Evolutionary conservation across 2,113 vertebrate species (phyloP).

Genomic region (Dipodomys merriami): DNA sequence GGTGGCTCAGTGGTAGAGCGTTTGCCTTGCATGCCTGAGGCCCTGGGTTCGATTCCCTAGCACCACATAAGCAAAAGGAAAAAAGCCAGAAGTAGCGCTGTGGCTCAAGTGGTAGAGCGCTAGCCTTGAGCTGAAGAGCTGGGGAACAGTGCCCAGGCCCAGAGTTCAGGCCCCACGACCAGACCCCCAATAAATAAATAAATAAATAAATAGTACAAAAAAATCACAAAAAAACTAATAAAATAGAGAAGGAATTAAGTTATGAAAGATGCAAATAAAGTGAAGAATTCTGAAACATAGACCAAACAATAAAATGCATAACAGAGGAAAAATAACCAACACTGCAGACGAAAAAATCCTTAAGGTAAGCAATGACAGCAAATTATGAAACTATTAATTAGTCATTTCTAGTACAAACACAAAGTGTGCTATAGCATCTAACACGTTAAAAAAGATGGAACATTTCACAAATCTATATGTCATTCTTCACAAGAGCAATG

Average conservation of each 20-base stretch:
- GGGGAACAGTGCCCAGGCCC: too few relatives aligned
- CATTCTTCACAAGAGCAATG: not conserved
- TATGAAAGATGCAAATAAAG: not conserved
- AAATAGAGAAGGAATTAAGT: constrained; percentile 19
- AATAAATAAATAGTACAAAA: not conserved
- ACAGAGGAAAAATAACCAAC: not conserved
- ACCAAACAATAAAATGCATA: not conserved
- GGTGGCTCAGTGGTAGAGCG: too few relatives aligned
- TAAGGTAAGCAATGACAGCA: not conserved
- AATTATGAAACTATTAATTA: constrained; percentile 12
- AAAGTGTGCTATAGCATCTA: not conserved
- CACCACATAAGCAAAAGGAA: too few relatives aligned
- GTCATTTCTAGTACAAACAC: not conserved
- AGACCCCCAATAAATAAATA: too few relatives aligned
- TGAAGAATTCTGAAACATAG: not conserved
- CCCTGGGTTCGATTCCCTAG: too few relatives aligned
- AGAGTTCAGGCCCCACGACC: too few relatives aligned
- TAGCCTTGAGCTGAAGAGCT: too few relatives aligned
- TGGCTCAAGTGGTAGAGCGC: too few relatives aligned
- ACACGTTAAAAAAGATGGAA: not conserved
- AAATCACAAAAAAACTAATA: not conserved
- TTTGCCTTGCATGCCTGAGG: too few relatives aligned
- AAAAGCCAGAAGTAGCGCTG: too few relatives aligned
- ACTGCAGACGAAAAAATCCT: not conserved
- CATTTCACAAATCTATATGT: not conserved